phyloP scores from a whole-genome alignment of 2,113 vertebrate genomes.

The Saccopteryx leptura region DNA sequence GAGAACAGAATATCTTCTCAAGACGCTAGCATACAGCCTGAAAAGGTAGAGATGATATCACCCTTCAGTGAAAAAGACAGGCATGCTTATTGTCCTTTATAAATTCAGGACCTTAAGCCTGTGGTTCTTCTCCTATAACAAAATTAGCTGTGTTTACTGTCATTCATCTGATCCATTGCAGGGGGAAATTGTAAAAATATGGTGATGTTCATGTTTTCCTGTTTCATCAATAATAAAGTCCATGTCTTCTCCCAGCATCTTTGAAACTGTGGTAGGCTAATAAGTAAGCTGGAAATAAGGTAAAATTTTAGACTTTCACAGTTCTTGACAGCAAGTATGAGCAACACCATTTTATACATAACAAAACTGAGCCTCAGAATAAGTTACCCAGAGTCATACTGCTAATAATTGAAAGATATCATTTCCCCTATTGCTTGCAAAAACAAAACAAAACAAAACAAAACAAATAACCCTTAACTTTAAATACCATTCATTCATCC shows the following conservation, averaged over 20 bases:
- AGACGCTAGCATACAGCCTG: neutral
- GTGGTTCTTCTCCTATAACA: neutral
- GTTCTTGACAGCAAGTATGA: neutral
- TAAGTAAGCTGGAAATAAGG: neutral
- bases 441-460: neutral
- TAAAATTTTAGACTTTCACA: conserved; percentile 24
- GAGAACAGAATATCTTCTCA: neutral
- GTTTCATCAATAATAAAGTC: neutral
- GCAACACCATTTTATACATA: neutral
- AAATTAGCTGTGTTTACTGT: neutral
- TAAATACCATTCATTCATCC: neutral
- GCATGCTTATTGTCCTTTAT: neutral
- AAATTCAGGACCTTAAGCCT: neutral
- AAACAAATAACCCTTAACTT: neutral
- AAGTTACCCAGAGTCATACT: neutral
- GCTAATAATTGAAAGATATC: neutral
- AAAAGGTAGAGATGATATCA: neutral
- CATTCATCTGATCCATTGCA: neutral
- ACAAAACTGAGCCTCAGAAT: neutral
- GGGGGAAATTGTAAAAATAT: neutral
- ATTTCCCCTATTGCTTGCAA: neutral
- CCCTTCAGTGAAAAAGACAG: neutral
- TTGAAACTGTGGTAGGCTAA: neutral
- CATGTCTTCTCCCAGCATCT: conserved; percentile 1
- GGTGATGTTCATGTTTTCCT: neutral